Evolutionary conservation across 2,797 vertebrate species (phyloP).

Genomic region (Hemibagrus guttatus): DNA sequence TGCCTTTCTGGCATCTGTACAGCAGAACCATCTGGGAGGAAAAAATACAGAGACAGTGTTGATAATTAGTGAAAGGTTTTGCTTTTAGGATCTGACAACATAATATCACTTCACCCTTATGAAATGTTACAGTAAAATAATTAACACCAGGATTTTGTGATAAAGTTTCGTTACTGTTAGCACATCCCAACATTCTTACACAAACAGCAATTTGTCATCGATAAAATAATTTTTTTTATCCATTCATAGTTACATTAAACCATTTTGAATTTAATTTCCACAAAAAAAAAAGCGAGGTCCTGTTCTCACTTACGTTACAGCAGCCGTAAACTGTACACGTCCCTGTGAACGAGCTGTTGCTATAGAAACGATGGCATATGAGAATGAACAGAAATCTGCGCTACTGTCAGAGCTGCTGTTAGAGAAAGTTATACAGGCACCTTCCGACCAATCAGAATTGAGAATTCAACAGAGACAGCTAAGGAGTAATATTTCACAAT

Average conservation of each 20-base stretch:
- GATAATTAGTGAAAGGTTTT: neutral
- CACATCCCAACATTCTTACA: neutral
- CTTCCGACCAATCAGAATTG: neutral
- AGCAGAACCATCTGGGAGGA: slow-evolving; percentile 51
- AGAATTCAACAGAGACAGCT: neutral
- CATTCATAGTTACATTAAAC: neutral
- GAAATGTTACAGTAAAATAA: neutral
- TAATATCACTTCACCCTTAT: neutral
- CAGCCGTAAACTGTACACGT: neutral
- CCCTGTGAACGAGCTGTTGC: neutral
- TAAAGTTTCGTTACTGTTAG: neutral
- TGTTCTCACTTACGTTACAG: neutral
- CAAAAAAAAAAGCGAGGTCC: too few species aligned
- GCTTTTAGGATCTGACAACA: neutral
- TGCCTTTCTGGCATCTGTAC: slow-evolving; percentile 45
- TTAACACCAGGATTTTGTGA: too few species aligned
- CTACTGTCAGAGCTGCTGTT: neutral
- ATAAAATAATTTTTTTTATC: neutral
- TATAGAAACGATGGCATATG: neutral
- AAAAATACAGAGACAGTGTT: neutral
- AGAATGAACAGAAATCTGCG: neutral
- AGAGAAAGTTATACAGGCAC: neutral
- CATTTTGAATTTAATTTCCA: too few species aligned
- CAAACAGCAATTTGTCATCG: neutral
- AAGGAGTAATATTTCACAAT: neutral